Evolutionary conservation across 2,888 invertebrate genomes (phyloP), one percentile per base, ranked within the genome.

Genomic region (Cyclophora punctaria): DNA sequence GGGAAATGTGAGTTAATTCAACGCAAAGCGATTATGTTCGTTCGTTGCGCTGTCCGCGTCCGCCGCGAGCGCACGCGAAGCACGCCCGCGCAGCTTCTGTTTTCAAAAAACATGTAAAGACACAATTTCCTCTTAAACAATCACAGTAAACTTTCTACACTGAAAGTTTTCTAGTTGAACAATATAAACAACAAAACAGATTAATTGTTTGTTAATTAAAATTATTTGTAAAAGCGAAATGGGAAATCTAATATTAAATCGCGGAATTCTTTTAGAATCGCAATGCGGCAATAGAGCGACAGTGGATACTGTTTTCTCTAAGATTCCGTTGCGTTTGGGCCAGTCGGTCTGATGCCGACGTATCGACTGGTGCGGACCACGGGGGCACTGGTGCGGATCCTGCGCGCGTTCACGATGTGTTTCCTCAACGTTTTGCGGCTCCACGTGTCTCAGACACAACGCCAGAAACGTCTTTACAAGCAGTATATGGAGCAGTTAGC

Each of bases 341-440:
- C 66, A 73, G 73, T 75, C 63, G 64, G 56, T 72, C 73, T 62
- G 72, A 83, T 81, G 83, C 80, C 75, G 68, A 79, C 77, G 52
- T 80, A 80, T 60, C 69, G 75, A 60, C 66, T 82, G 61, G 80
- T 82, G 63, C 69, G 69, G 58, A 71, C 69, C 49, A 66, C 65
- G 47, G 71, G 75, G 55, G 66, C 63, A 51, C 51, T 71, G n/a
- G 58, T 59, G 47, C 66, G 72, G 48, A 53, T 76, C 62, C 62
- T 80, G 51, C 59, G 60, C 35, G 56, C 60, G 55, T 55, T 74
- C 42, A 84, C 79, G 65, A 91, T 91, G 91, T 91, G 91, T 70
- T 89, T 91, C 65, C 73, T 91, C 7, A 90, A 90, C 70, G 85
- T 91, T 45, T 63, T 91, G 44, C 83, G 90, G 4, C 69, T 91